Percentiles rank a stretch among this genome's conserved stretches.
Conservation (phyloP, 2,113 vertebrate genomes). For the Malurus cyaneus region DNA sequence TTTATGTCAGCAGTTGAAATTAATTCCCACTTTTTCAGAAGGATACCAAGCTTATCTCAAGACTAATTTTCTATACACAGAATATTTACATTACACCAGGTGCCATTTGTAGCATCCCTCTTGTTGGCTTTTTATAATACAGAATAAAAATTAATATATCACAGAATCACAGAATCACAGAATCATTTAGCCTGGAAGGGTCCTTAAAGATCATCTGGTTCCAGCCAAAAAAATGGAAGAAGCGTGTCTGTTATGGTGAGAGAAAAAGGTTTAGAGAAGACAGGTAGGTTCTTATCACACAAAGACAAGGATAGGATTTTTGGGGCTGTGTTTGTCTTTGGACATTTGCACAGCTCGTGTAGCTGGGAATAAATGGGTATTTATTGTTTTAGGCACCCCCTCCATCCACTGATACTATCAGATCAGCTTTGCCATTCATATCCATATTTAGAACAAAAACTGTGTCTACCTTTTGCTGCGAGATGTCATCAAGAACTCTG, state of each 20-base stretch:
- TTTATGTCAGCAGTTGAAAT: background rate
- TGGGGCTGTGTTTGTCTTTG: background rate
- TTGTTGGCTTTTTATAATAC: background rate
- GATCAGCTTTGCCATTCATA: background rate
- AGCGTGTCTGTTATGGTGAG: background rate
- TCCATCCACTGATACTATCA: background rate
- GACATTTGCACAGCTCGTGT: background rate
- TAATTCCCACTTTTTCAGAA: background rate
- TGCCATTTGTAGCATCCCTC: background rate
- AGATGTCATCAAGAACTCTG: background rate
- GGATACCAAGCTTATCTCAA: background rate
- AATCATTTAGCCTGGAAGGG: background rate
- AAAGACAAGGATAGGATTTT: rapidly evolving
- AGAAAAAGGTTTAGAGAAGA: background rate
- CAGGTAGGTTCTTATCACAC: background rate
- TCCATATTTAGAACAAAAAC: background rate
- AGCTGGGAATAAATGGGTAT: background rate
- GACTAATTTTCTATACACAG: background rate
- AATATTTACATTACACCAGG: background rate
- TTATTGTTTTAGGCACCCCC: background rate
- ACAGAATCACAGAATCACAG: background rate
- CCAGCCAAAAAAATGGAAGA: background rate
- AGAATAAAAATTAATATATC: background rate
- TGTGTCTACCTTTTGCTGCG: background rate
- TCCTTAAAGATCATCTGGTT: background rate